Percentiles rank a stretch among this genome's conserved stretches.
phyloP scores from a whole-genome alignment of 2,888 invertebrate genomes.

The Drosophila austrosaltans region DNA sequence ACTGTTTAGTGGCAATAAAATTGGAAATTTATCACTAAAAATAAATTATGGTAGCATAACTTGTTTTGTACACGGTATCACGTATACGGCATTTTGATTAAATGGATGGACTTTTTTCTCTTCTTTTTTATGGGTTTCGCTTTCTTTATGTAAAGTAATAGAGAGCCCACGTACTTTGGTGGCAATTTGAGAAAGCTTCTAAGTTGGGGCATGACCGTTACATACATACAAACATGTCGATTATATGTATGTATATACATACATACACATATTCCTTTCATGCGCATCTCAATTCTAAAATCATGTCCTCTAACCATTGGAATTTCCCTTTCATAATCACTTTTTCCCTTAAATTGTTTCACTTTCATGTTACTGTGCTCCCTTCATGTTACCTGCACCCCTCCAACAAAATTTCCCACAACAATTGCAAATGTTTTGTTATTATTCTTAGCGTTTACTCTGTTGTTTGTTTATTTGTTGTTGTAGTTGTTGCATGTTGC shows the following conservation, averaged over 20 bases:
- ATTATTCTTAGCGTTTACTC: too few species aligned
- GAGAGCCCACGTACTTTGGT: background rate
- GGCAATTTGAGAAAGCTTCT: slow-evolving; percentile 4
- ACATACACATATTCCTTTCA: background rate
- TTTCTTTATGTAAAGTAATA: slow-evolving; percentile 3
- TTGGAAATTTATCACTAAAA: background rate
- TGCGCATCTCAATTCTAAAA: slow-evolving; percentile 4
- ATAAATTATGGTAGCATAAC: too few species aligned
- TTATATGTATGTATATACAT: background rate
- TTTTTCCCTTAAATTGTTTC: slow-evolving; percentile 49
- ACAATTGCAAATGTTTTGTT: slow-evolving; percentile 38
- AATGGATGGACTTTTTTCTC: background rate
- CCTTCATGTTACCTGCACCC: too few species aligned
- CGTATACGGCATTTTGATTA: background rate
- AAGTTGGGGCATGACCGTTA: slow-evolving; percentile 6
- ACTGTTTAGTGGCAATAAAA: too few species aligned
- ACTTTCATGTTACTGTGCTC: slow-evolving; percentile 49
- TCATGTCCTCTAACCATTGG: background rate
- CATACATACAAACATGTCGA: background rate
- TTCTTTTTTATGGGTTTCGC: background rate
- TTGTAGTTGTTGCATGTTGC: slow-evolving; percentile 37
- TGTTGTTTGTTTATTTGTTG: slow-evolving; percentile 30
- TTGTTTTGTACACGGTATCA: background rate
- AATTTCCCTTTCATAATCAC: slow-evolving; percentile 1
- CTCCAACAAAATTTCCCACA: slow-evolving; percentile 51